Percentiles rank a stretch among this genome's conserved stretches.
phyloP scores from a whole-genome alignment of 2,888 invertebrate genomes.

The Lasius platythorax region DNA sequence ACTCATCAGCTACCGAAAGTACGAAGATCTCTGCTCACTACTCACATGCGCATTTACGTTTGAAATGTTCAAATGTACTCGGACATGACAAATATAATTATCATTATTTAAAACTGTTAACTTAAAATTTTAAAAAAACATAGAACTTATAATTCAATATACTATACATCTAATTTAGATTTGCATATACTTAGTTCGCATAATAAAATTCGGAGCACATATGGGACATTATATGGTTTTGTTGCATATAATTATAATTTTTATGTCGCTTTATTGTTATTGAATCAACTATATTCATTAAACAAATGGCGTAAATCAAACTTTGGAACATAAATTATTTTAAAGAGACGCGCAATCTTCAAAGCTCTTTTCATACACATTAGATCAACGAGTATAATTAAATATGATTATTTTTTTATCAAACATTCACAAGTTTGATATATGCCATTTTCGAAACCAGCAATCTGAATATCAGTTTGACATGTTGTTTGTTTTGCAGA shows the following conservation, averaged over 20 bases:
- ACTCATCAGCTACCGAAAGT: constrained; percentile 36
- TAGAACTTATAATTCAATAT: neutral
- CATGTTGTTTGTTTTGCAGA: constrained; percentile 53
- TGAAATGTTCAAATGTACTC: neutral
- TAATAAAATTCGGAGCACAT: too few species aligned
- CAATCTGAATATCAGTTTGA: neutral
- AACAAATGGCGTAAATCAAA: constrained; percentile 16
- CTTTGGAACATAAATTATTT: neutral
- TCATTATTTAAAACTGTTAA: neutral
- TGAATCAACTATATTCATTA: neutral
- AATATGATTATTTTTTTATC: neutral
- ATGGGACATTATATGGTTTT: too few species aligned
- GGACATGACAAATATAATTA: neutral
- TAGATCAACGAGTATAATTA: neutral
- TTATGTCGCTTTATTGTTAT: neutral
- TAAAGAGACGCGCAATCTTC: neutral
- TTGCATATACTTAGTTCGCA: neutral
- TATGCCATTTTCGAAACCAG: neutral
- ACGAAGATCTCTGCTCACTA: constrained; percentile 28
- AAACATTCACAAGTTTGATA: neutral
- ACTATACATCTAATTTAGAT: neutral
- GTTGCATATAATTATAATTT: neutral
- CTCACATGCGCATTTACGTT: neutral
- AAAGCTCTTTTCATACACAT: neutral
- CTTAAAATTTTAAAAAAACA: neutral